Evolutionary conservation across 2,797 vertebrate genomes (phyloP).

Genomic region (Hyperoplus immaculatus): DNA sequence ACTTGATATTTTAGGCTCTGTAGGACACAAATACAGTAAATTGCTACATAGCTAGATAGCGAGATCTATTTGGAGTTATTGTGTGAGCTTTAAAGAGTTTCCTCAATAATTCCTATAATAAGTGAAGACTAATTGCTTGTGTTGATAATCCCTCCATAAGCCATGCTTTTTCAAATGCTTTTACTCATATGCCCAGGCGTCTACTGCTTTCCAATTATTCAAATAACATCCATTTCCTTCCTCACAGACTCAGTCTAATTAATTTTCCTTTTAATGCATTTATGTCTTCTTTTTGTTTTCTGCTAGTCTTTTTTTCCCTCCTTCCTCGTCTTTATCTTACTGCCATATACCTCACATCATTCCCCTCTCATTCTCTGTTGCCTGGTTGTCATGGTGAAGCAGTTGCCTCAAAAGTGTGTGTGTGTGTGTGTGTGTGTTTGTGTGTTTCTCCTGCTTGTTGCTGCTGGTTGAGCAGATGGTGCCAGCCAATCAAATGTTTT

Average conservation of each 20-base stretch:
- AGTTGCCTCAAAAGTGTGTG: constrained; percentile 27
- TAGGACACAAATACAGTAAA: background rate
- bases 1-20: constrained; percentile 13
- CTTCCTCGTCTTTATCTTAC: constrained; percentile 49
- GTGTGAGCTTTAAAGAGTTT: constrained; percentile 8
- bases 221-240: constrained; percentile 6
- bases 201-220: constrained; percentile 34
- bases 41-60: background rate
- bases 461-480: constrained; percentile 61
- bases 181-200: background rate
- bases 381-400: constrained; percentile 80
- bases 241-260: constrained; percentile 6
- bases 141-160: constrained; percentile 9
- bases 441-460: constrained; percentile 4
- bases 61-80: constrained; percentile 5
- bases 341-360: constrained; percentile 54
- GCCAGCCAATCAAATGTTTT: constrained; percentile 66
- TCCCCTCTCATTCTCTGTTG: constrained; percentile 59
- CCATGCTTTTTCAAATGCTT: constrained; percentile 27
- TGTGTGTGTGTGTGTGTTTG: constrained; percentile 24
- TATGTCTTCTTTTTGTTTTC: constrained; percentile 20
- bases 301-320: constrained; percentile 56
- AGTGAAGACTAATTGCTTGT: background rate
- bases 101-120: background rate
- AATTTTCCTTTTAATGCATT: constrained; percentile 16